Evolutionary conservation across 2,113 vertebrate genomes (phyloP).

Genomic region (Anser cygnoides): DNA sequence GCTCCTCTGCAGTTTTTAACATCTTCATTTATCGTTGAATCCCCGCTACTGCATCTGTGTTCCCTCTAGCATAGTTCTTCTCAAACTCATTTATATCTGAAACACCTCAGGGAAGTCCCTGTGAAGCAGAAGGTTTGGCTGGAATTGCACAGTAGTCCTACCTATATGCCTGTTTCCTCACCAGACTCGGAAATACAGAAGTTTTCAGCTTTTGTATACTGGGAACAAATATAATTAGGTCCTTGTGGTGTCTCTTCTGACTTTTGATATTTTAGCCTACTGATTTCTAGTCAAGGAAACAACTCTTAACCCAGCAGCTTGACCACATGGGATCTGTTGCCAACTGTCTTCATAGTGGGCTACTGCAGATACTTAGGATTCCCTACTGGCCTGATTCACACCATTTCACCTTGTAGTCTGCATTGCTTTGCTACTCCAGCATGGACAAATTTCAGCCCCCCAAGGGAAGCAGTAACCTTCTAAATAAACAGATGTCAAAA

Average conservation of each 20-base stretch:
- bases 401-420: not conserved
- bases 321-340: rapidly evolving
- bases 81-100: not conserved
- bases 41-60: not conserved
- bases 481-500: slow-evolving; percentile 2
- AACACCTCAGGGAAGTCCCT: not conserved
- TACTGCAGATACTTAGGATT: not conserved
- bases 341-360: not conserved
- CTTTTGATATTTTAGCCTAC: not conserved
- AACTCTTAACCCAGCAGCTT: not conserved
- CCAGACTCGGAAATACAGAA: not conserved
- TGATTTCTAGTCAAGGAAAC: not conserved
- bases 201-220: not conserved
- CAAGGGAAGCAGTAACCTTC: not conserved
- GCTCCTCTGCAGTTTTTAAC: not conserved
- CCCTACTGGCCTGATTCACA: not conserved
- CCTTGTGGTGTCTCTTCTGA: not conserved
- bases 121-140: not conserved
- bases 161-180: not conserved
- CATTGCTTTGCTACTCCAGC: not conserved
- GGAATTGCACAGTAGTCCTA: not conserved
- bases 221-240: not conserved
- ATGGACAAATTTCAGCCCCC: not conserved
- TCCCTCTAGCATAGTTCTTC: not conserved
- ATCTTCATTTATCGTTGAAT: not conserved